Evolutionary conservation across 1,140 invertebrate species (phyloP), one percentile per base, ranked within the genome.

Genomic region (Lepidostoma basale): DNA sequence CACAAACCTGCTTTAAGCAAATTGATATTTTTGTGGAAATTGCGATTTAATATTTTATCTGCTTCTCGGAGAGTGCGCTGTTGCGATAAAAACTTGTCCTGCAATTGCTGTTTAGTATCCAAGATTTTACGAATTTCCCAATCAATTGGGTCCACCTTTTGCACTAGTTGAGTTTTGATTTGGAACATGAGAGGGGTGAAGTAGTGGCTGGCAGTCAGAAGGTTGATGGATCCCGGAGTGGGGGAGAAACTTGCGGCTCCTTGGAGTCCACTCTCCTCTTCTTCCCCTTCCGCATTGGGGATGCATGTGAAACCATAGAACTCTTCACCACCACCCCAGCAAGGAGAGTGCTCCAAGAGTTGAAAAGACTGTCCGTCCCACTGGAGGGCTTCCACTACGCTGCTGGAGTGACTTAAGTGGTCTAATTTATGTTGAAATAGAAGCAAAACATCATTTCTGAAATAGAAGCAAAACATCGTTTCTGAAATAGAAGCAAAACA

Each of bases 401-500:
- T 69, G 5, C 81, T 68, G 3, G 75, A 73, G 59, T 85, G 83
- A 0, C 76, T 76, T 22, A 73, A 74, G 59, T 83, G 80, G 33
- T 77, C 68, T 0, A 85, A 72, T 3, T 73, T 73, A 64, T 83
- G 79, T 75, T 85, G 83, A 33, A 82, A 79, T n/a, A 86, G 68
- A 18, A 86, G 65, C 47, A 85, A 68, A 1, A 82, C 73, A 74
- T 85, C 83, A 73, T 85, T 81, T 22, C 81, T 70, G 59, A 33
- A 82, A 79, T n/a, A 86, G 68, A 18, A 86, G 65, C 47, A 85
- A 68, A 1, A 82, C 73, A 74, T 85, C 83, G 72, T 85, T 81
- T 22, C 81, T 70, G 59, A 33, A 82, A 79, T n/a, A 86, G 68
- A 18, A 86, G 65, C 47, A 85, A 68, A 1, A 82, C 73, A 74